A percentile compares a stretch with the other conserved stretches of the same genome.
Evolutionary conservation across 2,113 vertebrate genomes (phyloP).

Genomic region (Pipra filicauda): DNA sequence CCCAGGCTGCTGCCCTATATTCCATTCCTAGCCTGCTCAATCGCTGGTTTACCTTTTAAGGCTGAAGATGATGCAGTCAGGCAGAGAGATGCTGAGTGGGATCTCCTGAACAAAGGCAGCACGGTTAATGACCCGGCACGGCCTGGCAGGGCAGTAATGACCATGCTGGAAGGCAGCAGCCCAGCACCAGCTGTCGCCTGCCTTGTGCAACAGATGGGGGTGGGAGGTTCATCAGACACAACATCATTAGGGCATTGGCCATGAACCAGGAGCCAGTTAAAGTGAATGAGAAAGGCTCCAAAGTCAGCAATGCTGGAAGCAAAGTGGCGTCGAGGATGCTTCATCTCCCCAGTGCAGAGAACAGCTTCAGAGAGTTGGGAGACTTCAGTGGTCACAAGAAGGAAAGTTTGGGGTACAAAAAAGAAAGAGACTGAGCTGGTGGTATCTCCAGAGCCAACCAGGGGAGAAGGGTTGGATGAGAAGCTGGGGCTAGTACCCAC

Average conservation of each 20-base stretch:
- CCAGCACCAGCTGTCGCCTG: constrained; percentile 51
- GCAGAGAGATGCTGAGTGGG: not conserved
- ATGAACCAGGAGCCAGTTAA: not conserved
- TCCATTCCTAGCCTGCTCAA: not conserved
- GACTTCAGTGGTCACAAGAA: not conserved
- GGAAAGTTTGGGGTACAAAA: not conserved
- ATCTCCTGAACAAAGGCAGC: constrained; percentile 10
- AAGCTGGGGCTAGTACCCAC: not conserved
- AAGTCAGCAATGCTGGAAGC: not conserved
- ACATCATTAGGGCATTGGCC: constrained; percentile 47
- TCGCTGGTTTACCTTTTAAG: not conserved
- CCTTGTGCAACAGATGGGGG: constrained; percentile 36
- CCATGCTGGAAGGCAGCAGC: constrained; percentile 47
- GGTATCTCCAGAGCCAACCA: fast-evolving
- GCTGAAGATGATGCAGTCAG: not conserved
- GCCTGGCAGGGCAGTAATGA: constrained; percentile 12
- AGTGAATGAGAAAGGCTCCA: not conserved
- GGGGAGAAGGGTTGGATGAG: not conserved
- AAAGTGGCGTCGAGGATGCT: not conserved
- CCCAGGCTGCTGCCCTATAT: not conserved
- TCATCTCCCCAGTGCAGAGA: fast-evolving
- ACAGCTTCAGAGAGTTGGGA: not conserved
- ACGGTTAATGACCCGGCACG: not conserved
- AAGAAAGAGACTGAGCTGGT: not conserved
- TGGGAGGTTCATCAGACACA: constrained; percentile 58